Evolutionary conservation across 2,797 vertebrate genomes (phyloP), one percentile per base, ranked within the genome.

Genomic region (Enteromius unitaeniatus): DNA sequence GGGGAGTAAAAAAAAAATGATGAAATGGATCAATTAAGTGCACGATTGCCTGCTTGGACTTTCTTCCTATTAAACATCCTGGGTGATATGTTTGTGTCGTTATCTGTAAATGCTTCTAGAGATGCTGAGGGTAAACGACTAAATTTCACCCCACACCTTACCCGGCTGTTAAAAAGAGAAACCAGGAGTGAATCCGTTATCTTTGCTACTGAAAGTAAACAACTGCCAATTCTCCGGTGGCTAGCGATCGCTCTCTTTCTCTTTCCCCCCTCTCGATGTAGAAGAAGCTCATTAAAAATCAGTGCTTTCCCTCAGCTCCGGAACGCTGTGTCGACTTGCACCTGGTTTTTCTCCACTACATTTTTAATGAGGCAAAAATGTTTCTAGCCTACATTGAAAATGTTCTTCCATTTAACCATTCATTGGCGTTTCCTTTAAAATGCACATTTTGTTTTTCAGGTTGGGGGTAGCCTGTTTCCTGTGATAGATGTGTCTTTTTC

Each of bases 291-390:
- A 91, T 90, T 88, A 91, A 91, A 91, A 87, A 53, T 62, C 90
- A 86, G 81, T 70, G 72, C 83, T 76, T 85, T 72, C 79, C 84
- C 86, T 88, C 85, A 85, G 85, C 81, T 62, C 85, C 81, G 88
- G 86, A 90, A 91, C 84, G 62, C 88, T 70, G 84, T 86, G 87
- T 87, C 83, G 85, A 81, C 74, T 80, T 88, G 92, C 92, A 93
- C 92, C 92, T 93, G 91, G 90, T 92, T 89, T 91, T 84, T 87
- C 69, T 78, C 88, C 82, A 82, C 84, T 92, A 90, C 78, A 92
- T 92, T 92, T 93, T 94, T 92, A 91, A 93, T 92, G 88, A 93
- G 88, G 78, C 90, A 87, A 90, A 93, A 92, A 89, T 85, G 72
- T 75, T 91, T 85, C 19, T 83, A 88, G 83, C 88, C 77, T 81